Percentiles rank a stretch among this genome's conserved stretches.
Evolutionary conservation across 2,888 invertebrate genomes (phyloP).

Genomic region (Apotomis turbidana): DNA sequence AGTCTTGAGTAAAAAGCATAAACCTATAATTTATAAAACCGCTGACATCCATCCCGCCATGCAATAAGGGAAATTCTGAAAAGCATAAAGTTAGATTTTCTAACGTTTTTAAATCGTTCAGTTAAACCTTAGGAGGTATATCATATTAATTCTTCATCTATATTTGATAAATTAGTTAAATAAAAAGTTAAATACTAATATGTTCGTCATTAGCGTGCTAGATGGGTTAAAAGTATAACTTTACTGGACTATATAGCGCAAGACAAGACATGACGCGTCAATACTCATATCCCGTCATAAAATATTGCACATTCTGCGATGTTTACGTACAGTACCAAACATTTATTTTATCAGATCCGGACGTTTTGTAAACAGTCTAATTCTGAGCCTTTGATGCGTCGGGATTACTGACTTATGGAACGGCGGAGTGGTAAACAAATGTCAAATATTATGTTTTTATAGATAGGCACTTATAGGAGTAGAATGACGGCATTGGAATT

Average conservation of each 20-base stretch:
- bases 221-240: too few species aligned
- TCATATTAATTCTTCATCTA: too few species aligned
- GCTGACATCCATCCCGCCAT: too few species aligned
- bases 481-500: neutral
- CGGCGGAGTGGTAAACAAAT: constrained; percentile 25
- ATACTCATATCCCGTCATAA: constrained; percentile 36
- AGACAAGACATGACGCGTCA: constrained; percentile 21
- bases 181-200: too few species aligned
- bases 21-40: too few species aligned
- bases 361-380: constrained; percentile 41
- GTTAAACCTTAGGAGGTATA: too few species aligned
- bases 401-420: constrained; percentile 30
- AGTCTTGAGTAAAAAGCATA: too few species aligned
- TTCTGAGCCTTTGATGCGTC: constrained; percentile 37
- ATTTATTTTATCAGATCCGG: constrained; percentile 42
- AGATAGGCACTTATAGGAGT: neutral
- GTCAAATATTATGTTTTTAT: constrained; percentile 16
- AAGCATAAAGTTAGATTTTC: too few species aligned
- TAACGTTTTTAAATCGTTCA: too few species aligned
- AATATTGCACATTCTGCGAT: constrained; percentile 42
- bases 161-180: too few species aligned
- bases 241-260: constrained; percentile 5
- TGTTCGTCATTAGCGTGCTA: too few species aligned
- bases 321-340: constrained; percentile 40
- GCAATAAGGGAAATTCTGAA: too few species aligned